These are phyloP conservation scores for Agrochola circellaris DNA, from an alignment of 2,888 invertebrate genomes.

Conservation along the genomic window DNA sequence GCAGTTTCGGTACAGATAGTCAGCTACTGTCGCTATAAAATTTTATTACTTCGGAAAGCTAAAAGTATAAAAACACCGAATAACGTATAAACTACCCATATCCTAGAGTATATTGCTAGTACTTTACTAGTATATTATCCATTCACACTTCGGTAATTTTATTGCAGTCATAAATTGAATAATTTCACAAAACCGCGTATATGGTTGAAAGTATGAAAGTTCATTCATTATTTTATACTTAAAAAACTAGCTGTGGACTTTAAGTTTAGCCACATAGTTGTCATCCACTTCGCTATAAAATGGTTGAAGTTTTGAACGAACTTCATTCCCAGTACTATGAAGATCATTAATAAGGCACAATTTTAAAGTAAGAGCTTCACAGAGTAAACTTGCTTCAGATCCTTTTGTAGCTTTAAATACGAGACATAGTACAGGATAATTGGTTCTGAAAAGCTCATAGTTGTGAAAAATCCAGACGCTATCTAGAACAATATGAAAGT, in stretches of 20 bases:
- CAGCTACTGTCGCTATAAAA: constrained; percentile 45
- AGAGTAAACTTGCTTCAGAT: constrained; percentile 38
- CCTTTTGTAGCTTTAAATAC: constrained; percentile 42
- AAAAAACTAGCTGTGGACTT: not conserved
- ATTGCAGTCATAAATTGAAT: constrained; percentile 6
- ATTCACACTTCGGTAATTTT: constrained; percentile 27
- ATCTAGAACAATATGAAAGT: constrained; percentile 71
- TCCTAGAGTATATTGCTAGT: constrained; percentile 24
- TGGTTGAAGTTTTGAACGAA: constrained; percentile 43
- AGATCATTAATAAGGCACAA: constrained; percentile 21
- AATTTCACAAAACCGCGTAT: not conserved
- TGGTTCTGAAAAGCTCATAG: constrained; percentile 65
- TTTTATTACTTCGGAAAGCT: constrained; percentile 47
- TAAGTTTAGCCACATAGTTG: not conserved
- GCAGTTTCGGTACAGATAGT: constrained; percentile 33
- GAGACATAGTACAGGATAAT: constrained; percentile 57
- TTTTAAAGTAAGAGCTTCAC: constrained; percentile 21
- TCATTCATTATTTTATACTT: not conserved
- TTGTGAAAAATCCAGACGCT: constrained; percentile 50
- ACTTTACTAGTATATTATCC: not conserved
- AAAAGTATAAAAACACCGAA: constrained; percentile 41
- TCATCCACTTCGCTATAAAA: constrained; percentile 33
- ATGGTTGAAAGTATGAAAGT: not conserved
- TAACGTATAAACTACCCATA: constrained; percentile 25
- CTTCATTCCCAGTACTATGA: constrained; percentile 21